Percentiles rank a stretch among this genome's conserved stretches.
phyloP scores from a whole-genome alignment of 2,797 vertebrate genomes.

The Columba guinea region DNA sequence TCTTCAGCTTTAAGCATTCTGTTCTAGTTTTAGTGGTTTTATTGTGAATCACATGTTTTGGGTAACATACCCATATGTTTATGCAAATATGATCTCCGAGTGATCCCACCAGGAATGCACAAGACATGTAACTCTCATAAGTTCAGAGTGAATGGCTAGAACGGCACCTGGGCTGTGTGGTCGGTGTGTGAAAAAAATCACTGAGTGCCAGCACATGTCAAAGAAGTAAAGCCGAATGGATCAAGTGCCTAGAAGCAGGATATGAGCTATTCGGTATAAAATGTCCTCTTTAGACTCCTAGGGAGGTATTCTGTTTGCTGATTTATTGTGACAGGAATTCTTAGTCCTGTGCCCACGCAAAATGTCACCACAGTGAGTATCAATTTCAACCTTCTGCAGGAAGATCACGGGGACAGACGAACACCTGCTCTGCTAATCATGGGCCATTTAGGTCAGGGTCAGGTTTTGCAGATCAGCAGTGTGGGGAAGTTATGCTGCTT shows the following conservation, averaged over 20 bases:
- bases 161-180: not conserved
- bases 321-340: conserved; percentile 7
- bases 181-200: not conserved
- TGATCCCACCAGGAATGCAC: not conserved
- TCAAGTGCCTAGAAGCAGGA: conserved; percentile 21
- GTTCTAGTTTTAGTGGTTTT: not conserved
- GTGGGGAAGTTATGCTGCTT: not conserved
- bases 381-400: not conserved
- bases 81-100: not conserved
- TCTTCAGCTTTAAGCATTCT: not conserved
- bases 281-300: not conserved
- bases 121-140: not conserved
- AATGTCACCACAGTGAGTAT: conserved; percentile 15
- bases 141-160: not conserved
- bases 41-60: not conserved
- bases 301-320: not conserved
- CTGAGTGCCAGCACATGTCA: not conserved
- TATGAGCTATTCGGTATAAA: not conserved
- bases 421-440: not conserved
- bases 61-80: not conserved
- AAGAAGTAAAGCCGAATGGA: not conserved
- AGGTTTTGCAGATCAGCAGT: not conserved
- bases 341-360: not conserved
- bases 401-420: not conserved
- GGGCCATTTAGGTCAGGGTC: not conserved